Evolutionary conservation across 2,888 invertebrate genomes (phyloP), one percentile per base, ranked within the genome.

Genomic region (Thera obeliscata): DNA sequence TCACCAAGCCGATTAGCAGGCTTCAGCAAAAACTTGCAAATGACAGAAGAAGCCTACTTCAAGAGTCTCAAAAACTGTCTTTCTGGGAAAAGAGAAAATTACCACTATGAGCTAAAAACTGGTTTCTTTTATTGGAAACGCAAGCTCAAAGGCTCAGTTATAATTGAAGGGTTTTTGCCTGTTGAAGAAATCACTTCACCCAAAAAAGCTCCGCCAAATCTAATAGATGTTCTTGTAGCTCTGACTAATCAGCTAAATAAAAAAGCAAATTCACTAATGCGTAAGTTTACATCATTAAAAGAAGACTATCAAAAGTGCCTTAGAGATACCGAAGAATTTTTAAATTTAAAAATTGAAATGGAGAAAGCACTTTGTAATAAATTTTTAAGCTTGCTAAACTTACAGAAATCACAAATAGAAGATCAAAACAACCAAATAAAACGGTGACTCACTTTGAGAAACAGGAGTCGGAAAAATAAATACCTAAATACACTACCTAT

Each of bases 71-170:
- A 80, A 69, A 75, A 72, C 60, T 86, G 88, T 71, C 77, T 90
- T 50, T 78, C 87, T 5, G 78, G 85, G 63, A 77, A 81, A 50
- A 81, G 72, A 71, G 76, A 82, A 8, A 77, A 87, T 73, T 90
- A 89, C 64, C 33, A 65, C 2, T 90, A 88, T 55, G 88, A 90
- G 79, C 68, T 90, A 46, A 88, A 84, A 80, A 81, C 82, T 72
- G 90, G 87, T 0, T 88, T 90, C 74, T 90, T 90, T 72, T 90
- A 88, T 67, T 90, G 90, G 90, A 89, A 88, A 77, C 81, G 82
- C 65, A 86, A 81, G 70, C 22, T 78, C 9, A 78, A 79, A 46
- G 77, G 81, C 35, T 77, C 80, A 0, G 4, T 81, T 33, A 65
- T 85, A 22, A 83, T 89, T 57, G 89, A 90, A 83, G 90, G 90